These are phyloP conservation scores for Spinus pinus DNA, from an alignment of 2,797 vertebrate species.

Conservation along the genomic window DNA sequence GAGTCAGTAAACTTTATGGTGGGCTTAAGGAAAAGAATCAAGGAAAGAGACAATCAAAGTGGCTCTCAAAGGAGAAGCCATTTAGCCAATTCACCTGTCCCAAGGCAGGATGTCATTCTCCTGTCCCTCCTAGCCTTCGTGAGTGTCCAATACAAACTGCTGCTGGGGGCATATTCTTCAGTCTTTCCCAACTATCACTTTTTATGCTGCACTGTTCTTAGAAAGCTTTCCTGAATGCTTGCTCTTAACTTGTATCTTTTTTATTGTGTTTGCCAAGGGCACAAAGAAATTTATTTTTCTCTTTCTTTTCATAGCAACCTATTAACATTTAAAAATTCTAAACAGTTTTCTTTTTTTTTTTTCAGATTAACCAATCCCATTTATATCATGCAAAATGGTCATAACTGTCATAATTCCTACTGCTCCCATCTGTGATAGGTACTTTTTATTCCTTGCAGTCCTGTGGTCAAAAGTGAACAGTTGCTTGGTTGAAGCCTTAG, in stretches of 20 bases:
- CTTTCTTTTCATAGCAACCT: not conserved
- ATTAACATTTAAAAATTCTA: not conserved
- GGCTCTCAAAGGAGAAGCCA: not conserved
- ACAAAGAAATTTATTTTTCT: not conserved
- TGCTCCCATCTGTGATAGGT: not conserved
- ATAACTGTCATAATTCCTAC: not conserved
- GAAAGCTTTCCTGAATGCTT: not conserved
- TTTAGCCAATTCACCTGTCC: not conserved
- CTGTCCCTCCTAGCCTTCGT: not conserved
- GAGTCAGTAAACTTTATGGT: not conserved
- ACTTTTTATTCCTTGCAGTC: not conserved
- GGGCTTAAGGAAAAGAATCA: not conserved
- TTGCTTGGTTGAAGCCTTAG: not conserved
- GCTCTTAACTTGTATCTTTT: not conserved
- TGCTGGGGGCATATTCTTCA: not conserved
- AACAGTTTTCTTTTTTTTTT: not conserved
- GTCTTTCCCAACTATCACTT: not conserved
- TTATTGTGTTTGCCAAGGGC: not conserved
- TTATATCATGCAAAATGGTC: not conserved
- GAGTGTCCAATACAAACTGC: not conserved
- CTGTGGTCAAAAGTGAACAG: not conserved
- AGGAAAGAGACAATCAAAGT: not conserved
- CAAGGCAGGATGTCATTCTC: not conserved
- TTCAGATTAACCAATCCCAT: not conserved
- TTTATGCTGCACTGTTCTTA: not conserved